These are phyloP conservation scores for Serranus cabrilla DNA, from an alignment of 2,797 vertebrate genomes.

Conservation along the genomic window DNA sequence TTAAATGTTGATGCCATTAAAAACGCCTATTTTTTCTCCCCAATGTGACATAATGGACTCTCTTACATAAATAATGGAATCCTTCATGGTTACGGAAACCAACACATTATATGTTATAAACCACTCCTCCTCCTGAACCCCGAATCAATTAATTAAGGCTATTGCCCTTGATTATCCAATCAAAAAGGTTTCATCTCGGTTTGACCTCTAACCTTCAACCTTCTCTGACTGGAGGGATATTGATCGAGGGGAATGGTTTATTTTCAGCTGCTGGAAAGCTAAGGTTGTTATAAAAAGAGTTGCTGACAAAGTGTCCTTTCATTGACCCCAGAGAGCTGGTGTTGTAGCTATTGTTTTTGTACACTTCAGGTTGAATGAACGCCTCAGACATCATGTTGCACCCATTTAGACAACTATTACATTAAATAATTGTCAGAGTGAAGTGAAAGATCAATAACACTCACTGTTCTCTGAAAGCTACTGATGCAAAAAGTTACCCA, in stretches of 20 bases:
- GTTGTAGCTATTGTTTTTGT: constrained; percentile 68
- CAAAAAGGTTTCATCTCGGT: constrained; percentile 69
- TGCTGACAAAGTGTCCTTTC: constrained; percentile 74
- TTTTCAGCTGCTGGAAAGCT: constrained; percentile 63
- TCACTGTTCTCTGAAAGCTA: constrained; percentile 67
- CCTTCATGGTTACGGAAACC: constrained; percentile 82
- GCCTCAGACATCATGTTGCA: constrained; percentile 53
- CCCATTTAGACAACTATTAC: constrained; percentile 78
- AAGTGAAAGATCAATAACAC: constrained; percentile 70
- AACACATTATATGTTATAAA: constrained; percentile 80
- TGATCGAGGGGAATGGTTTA: constrained; percentile 74
- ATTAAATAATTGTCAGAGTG: constrained; percentile 79
- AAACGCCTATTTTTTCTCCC: constrained; percentile 79
- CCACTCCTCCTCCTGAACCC: constrained; percentile 72
- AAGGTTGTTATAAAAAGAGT: constrained; percentile 52
- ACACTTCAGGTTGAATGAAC: constrained; percentile 59
- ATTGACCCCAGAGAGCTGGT: constrained; percentile 64
- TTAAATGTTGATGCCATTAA: constrained; percentile 86
- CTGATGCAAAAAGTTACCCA: constrained; percentile 63
- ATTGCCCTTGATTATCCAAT: constrained; percentile 83
- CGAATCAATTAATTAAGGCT: constrained; percentile 83
- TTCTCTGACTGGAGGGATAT: constrained; percentile 71
- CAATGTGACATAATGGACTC: constrained; percentile 83
- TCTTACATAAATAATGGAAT: constrained; percentile 86
- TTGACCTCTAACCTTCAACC: constrained; percentile 82